Percentiles rank a stretch among this genome's conserved stretches.
Evolutionary conservation across 2,888 invertebrate genomes (phyloP).

Genomic region (Agrochola macilenta): DNA sequence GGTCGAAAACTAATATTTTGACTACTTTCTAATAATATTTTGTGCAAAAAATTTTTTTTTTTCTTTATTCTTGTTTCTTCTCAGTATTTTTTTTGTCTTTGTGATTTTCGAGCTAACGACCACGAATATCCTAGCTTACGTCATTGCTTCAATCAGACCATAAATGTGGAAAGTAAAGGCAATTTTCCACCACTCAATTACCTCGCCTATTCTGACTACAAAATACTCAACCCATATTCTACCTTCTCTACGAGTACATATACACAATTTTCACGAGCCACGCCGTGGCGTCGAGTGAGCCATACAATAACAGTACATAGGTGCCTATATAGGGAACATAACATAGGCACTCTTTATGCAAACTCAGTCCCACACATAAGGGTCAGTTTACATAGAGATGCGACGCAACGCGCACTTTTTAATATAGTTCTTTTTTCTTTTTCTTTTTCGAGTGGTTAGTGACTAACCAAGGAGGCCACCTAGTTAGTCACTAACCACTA

Average conservation of each 20-base stretch:
- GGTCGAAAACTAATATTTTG: too few species aligned
- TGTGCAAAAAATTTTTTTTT: too few species aligned
- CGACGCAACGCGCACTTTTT: neutral
- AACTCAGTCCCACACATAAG: constrained; percentile 20
- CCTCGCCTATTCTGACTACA: constrained; percentile 7
- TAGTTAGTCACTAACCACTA: too few species aligned
- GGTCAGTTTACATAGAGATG: neutral
- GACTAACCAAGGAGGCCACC: too few species aligned
- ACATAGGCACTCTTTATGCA: constrained; percentile 44
- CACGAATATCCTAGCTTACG: neutral
- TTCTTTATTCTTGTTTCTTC: too few species aligned
- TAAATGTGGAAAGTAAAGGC: neutral
- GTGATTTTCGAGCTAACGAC: neutral
- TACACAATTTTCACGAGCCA: constrained; percentile 64
- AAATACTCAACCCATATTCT: constrained; percentile 26
- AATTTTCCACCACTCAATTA: constrained; percentile 14
- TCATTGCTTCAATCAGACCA: neutral
- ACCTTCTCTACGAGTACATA: constrained; percentile 33
- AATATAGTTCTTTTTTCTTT: neutral
- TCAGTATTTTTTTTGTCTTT: neutral
- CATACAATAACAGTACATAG: constrained; percentile 41
- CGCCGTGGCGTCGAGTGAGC: constrained; percentile 34
- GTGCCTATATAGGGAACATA: constrained; percentile 4
- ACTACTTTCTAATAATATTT: too few species aligned
- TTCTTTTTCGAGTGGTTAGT: too few species aligned